phyloP scores from a whole-genome alignment of 2,888 invertebrate species.

The Drosophila parthenogenetica region DNA sequence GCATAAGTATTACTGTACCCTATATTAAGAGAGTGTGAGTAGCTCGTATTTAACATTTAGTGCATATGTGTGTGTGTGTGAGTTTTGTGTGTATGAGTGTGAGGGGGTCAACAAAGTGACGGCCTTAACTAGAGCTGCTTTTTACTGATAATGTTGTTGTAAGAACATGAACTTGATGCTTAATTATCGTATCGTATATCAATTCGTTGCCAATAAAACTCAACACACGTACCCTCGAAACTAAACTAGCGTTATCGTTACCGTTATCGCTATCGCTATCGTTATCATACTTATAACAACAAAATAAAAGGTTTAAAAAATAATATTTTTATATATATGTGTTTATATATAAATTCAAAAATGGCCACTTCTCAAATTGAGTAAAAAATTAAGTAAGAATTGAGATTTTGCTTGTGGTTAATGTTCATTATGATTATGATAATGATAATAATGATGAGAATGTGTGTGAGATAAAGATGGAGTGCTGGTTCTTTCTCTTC shows the following conservation, averaged over 20 bases:
- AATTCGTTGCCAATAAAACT: constrained; percentile 77
- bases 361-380: constrained; percentile 74
- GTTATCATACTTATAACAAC: constrained; percentile 60
- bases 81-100: constrained; percentile 28
- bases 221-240: constrained; percentile 69
- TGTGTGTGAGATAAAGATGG: constrained; percentile 23
- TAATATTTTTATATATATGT: not conserved
- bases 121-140: constrained; percentile 58
- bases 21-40: constrained; percentile 39
- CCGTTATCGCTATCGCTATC: constrained; percentile 40
- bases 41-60: constrained; percentile 75
- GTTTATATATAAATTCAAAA: constrained; percentile 46
- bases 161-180: constrained; percentile 35
- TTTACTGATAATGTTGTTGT: constrained; percentile 27
- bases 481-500: constrained; percentile 30
- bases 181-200: constrained; percentile 50
- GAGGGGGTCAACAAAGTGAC: constrained; percentile 67
- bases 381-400: constrained; percentile 53
- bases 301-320: constrained; percentile 36
- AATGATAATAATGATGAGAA: constrained; percentile 35
- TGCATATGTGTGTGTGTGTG: constrained; percentile 50
- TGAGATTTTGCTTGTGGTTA: constrained; percentile 52
- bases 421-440: constrained; percentile 22
- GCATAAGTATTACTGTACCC: constrained; percentile 50
- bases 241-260: constrained; percentile 47